These are phyloP conservation scores for Homarus gammarus DNA, from an alignment of 2,888 invertebrate genomes.

Conservation along the genomic window DNA sequence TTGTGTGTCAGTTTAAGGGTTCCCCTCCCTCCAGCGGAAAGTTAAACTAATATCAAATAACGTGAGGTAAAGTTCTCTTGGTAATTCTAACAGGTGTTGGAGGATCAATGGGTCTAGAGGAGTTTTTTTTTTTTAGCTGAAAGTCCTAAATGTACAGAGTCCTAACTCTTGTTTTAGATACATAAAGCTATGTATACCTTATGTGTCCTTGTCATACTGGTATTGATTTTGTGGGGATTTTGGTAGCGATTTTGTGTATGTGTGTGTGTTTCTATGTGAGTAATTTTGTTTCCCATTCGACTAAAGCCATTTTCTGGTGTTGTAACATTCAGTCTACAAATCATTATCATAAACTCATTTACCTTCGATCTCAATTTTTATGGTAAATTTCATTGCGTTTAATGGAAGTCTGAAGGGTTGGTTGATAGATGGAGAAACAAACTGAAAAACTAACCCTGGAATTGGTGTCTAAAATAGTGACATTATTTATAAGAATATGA, in stretches of 20 bases:
- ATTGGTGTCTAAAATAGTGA: too few species aligned
- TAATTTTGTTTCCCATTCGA: not conserved
- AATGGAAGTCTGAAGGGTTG: too few species aligned
- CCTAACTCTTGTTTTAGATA: too few species aligned
- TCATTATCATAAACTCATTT: too few species aligned
- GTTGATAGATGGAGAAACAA: too few species aligned
- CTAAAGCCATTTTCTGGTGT: not conserved
- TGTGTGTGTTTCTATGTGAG: slow-evolving; percentile 33
- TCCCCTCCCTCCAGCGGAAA: slow-evolving; percentile 23
- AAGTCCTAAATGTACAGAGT: not conserved
- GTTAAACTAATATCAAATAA: slow-evolving; percentile 53
- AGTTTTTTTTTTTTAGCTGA: not conserved
- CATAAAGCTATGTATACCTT: too few species aligned
- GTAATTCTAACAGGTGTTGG: slow-evolving; percentile 16
- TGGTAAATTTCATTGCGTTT: too few species aligned
- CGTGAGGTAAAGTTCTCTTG: slow-evolving; percentile 27
- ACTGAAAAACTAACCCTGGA: too few species aligned
- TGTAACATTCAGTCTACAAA: not conserved
- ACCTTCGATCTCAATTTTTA: too few species aligned
- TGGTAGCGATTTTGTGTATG: not conserved
- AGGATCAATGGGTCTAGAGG: not conserved
- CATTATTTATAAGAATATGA: too few species aligned
- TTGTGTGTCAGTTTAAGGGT: slow-evolving; percentile 51
- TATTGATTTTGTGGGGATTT: not conserved
- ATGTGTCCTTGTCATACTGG: too few species aligned